Conservation (phyloP, 2,113 vertebrate species). For the Euleptes europaea region DNA sequence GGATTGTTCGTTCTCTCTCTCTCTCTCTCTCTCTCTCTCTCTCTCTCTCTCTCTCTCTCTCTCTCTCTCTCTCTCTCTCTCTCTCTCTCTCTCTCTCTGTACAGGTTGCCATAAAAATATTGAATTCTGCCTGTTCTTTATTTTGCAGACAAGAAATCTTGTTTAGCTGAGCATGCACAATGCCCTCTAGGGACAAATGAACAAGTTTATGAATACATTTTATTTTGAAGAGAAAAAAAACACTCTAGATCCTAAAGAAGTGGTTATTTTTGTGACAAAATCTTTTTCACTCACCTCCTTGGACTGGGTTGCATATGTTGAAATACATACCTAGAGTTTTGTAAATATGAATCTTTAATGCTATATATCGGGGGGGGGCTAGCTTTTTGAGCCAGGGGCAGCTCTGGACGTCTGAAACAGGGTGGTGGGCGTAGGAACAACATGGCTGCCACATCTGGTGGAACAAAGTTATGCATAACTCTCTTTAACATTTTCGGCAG, state of each 20-base stretch:
- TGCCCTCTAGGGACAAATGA: neutral
- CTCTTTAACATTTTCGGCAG: too few species aligned
- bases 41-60: neutral
- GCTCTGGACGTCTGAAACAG: too few species aligned
- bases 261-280: neutral
- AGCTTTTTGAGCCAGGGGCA: too few species aligned
- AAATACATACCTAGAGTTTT: too few species aligned
- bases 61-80: neutral
- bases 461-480: too few species aligned
- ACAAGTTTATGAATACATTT: neutral
- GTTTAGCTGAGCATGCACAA: neutral
- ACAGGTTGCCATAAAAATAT: slow-evolving; percentile 65
- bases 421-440: too few species aligned
- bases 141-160: neutral
- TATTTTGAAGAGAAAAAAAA: neutral
- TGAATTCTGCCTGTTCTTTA: slow-evolving; percentile 56
- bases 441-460: too few species aligned
- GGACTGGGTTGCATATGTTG: neutral
- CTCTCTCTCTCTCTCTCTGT: slow-evolving; percentile 15
- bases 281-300: neutral
- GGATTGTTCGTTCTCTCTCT: neutral
- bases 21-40: neutral
- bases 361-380: too few species aligned
- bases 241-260: neutral
- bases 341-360: too few species aligned